A percentile compares a stretch with the other conserved stretches of the same genome.
Conservation (phyloP, 2,797 vertebrate species). For the Sparidentex hasta region DNA sequence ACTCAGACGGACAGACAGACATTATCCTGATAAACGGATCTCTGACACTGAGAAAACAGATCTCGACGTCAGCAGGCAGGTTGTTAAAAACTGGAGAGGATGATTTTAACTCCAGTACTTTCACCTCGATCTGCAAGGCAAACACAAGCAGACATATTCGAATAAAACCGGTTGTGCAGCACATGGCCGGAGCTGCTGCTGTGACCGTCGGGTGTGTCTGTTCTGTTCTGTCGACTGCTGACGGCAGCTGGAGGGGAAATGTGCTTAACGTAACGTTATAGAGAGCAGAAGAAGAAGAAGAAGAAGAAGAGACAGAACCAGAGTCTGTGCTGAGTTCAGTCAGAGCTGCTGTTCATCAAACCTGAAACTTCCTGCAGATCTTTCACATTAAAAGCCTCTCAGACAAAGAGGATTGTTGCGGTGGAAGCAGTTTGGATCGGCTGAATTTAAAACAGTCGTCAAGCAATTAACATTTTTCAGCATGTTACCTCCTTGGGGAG, state of each 20-base stretch:
- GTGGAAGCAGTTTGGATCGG: no score
- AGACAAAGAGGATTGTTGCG: neutral
- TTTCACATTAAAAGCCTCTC: neutral
- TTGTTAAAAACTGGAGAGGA: neutral
- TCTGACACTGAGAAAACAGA: neutral
- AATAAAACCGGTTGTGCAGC: neutral
- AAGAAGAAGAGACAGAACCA: no score
- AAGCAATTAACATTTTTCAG: neutral
- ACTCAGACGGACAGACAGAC: neutral
- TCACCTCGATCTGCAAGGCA: neutral
- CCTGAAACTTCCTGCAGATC: neutral
- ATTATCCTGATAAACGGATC: neutral
- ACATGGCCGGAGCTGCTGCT: neutral
- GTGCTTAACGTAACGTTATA: no score
- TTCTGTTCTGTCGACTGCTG: no score
- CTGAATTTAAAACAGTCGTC: no score
- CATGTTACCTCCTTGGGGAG: constrained; percentile 38
- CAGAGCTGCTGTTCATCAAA: neutral
- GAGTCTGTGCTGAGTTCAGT: no score
- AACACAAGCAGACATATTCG: neutral
- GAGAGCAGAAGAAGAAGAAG: no score
- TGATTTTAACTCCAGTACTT: neutral
- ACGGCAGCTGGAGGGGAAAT: no score
- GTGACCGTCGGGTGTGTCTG: no score
- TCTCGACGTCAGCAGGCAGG: neutral